Percentiles rank a stretch among this genome's conserved stretches.
Evolutionary conservation across 2,797 vertebrate species (phyloP).

Genomic region (Lacerta viridis): DNA sequence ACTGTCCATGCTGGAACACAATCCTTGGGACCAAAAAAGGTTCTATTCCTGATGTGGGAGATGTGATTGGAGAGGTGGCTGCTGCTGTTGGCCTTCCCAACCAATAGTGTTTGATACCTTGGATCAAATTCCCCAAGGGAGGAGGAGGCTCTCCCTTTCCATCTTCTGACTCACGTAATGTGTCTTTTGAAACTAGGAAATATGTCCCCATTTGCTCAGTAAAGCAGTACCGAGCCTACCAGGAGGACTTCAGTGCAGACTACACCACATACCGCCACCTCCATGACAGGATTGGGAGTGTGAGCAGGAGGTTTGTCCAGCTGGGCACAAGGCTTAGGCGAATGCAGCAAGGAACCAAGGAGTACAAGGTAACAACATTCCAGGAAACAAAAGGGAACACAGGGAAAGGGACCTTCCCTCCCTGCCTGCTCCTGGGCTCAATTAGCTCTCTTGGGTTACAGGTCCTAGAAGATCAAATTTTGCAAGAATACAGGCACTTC

Average conservation of each 20-base stretch:
- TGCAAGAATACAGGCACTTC: slow-evolving; percentile 88
- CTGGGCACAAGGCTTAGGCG: slow-evolving; percentile 89
- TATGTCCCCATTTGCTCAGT: slow-evolving; percentile 81
- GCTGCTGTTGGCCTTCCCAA: not conserved
- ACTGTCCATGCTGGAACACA: too few species aligned
- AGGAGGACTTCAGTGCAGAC: slow-evolving; percentile 89
- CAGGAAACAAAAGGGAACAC: not conserved
- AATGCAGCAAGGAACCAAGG: slow-evolving; percentile 85
- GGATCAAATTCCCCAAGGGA: not conserved
- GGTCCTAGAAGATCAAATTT: slow-evolving; percentile 88
- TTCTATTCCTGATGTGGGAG: not conserved
- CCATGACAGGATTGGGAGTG: slow-evolving; percentile 83
- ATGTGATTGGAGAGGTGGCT: too few species aligned
- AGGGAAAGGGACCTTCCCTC: rapidly evolving
- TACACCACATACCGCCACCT: slow-evolving; percentile 86
- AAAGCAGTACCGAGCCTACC: slow-evolving; percentile 86
- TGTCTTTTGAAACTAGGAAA: slow-evolving; percentile 77
- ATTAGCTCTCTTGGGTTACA: slow-evolving; percentile 55
- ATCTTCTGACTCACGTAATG: not conserved
- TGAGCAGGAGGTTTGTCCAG: slow-evolving; percentile 87
- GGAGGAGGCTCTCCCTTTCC: not conserved
- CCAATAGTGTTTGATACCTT: not conserved
- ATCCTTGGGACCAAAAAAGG: too few species aligned
- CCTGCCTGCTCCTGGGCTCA: rapidly evolving
- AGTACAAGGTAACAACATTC: slow-evolving; percentile 80